Base-by-base conservation (phyloP, 2,888 invertebrate species). In the Stictocephala bisonia region DNA sequence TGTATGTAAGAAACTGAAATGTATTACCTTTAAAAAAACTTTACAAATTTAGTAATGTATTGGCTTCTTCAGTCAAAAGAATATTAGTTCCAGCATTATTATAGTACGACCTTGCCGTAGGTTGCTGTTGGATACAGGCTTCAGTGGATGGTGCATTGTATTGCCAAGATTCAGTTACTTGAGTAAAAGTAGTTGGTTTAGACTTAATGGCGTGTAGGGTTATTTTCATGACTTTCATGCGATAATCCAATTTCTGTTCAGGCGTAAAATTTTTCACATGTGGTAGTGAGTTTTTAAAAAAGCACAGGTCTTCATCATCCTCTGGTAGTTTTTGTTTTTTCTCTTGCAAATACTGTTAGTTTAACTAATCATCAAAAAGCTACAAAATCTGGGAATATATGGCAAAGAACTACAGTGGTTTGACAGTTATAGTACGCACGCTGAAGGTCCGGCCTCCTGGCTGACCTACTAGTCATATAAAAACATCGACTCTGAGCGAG, bases 251-350 rank as follows among this genome's bases (percentile, higher is more conserved):
- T 44, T 44, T 44, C 44, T 44, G 44, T 44, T 44, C 44, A 44
- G 44, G 44, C 44, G 44, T 44, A 15, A 44, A 44, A 44, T 44
- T 13, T 44, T 44, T 44, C 44, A 44, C 44, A 31, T 64, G 35
- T 22, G 27, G 27, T 31, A 64, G 35, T 35, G 29, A 64, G 35
- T 31, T 64, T 64, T 64, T 64, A 64, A 64, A 64, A 64, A 64
- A 64, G 31, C 31, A 20, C 27, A 64, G 13, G 31, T 64, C 64
- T 64, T 64, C 64, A 35, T 64, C 64, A 20, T 64, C 35, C n/a
- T 64, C 35, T 64, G 22, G 29, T 20, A 27, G 27, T 64, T 64
- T 64, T 20, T 31, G 31, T 64, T 31, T 29, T 64, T 26, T 26
- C 22, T 31, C 29, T 64, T 44, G 44, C 44, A 44, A 44, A 44